Conservation (phyloP, 2,888 invertebrate genomes). For the Phyto melanocephala region DNA sequence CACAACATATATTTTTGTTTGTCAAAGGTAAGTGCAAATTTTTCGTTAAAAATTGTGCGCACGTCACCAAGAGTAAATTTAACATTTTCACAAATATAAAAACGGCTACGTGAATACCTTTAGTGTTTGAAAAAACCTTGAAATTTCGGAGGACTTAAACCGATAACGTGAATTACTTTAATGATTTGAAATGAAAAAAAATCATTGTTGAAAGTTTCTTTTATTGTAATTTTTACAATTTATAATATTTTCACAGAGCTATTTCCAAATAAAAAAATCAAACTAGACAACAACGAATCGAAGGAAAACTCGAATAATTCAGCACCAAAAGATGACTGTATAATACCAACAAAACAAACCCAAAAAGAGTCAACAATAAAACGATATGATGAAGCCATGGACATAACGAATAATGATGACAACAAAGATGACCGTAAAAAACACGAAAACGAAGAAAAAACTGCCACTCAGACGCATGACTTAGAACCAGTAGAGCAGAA, state of each 20-base stretch:
- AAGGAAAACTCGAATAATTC: constrained; percentile 63
- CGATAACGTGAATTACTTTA: too few species aligned
- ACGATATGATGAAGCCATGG: constrained; percentile 30
- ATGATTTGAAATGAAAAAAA: too few species aligned
- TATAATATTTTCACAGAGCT: constrained; percentile 66
- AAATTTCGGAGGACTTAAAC: too few species aligned
- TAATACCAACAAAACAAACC: constrained; percentile 30
- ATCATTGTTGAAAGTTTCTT: too few species aligned
- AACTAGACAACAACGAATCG: constrained; percentile 68
- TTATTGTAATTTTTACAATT: too few species aligned
- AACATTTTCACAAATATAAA: too few species aligned
- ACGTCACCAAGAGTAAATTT: too few species aligned
- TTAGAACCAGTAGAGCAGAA: constrained; percentile 19
- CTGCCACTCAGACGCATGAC: background rate
- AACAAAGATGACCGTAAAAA: constrained; percentile 34
- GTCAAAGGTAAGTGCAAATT: too few species aligned
- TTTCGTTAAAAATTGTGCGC: too few species aligned
- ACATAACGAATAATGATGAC: constrained; percentile 38
- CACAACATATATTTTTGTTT: too few species aligned
- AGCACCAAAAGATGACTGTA: constrained; percentile 57
- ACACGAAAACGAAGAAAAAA: constrained; percentile 2
- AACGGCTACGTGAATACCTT: too few species aligned
- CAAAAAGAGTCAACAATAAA: constrained; percentile 9
- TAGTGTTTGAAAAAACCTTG: too few species aligned
- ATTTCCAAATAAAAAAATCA: constrained; percentile 70